A percentile compares a stretch with the other conserved stretches of the same genome.
Evolutionary conservation across 2,888 invertebrate species (phyloP).

Genomic region (Cremastinae sp.): DNA sequence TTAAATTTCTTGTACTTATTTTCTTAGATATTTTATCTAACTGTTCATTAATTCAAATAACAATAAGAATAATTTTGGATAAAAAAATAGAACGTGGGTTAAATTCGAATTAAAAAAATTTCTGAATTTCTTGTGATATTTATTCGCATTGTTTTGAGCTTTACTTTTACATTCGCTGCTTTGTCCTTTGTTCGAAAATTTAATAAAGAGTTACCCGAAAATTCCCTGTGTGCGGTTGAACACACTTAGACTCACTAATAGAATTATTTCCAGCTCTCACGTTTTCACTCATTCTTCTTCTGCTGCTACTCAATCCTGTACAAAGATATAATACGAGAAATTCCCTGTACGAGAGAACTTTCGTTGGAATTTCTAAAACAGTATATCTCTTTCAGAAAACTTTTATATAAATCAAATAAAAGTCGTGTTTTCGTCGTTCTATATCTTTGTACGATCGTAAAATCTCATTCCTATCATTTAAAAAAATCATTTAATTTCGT

Average conservation of each 20-base stretch:
- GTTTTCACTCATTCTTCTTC: conserved; percentile 19
- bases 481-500: not conserved
- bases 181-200: too few species aligned
- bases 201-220: not conserved
- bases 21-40: too few species aligned
- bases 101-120: too few species aligned
- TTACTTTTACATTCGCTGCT: too few species aligned
- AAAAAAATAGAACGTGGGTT: too few species aligned
- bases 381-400: too few species aligned
- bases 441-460: not conserved
- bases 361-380: not conserved
- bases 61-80: not conserved
- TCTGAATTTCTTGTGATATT: too few species aligned
- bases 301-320: conserved; percentile 7
- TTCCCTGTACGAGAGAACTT: not conserved
- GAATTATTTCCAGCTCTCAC: conserved; percentile 40
- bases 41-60: not conserved
- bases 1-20: too few species aligned
- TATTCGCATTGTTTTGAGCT: too few species aligned
- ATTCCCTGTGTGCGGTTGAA: conserved; percentile 37
- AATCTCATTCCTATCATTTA: not conserved
- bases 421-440: not conserved
- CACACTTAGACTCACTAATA: conserved; percentile 38
- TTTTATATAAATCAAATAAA: not conserved
- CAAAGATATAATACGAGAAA: not conserved